Base-by-base conservation (phyloP, 2,113 vertebrate genomes). In the Apodemus sylvaticus region DNA sequence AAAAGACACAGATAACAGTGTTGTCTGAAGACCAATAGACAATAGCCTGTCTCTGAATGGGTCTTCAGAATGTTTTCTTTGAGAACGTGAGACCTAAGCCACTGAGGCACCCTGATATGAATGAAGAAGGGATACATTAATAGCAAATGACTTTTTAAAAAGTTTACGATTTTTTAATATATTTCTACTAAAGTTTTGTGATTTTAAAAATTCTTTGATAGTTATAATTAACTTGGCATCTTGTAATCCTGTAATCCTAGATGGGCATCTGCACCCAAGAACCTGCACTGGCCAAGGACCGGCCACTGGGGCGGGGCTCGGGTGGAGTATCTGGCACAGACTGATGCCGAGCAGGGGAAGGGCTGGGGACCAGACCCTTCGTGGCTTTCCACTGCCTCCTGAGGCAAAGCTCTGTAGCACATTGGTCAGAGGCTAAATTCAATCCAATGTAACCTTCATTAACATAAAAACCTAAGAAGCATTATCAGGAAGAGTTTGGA, bases 401-500 rank as follows among this genome's bases (percentile, higher is more conserved):
- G 66, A 66, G 60, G 60, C 34, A 71, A 91, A 89, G 20, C 42
- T 74, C 73, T 81, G 66, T 19, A 86, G 73, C 39, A 82, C 39
- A 36, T 8, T 58, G 22, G 20, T 77, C 24, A 60, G 62, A 87
- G 62, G 36, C 22, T 39, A 89, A 90, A 64, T 95, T 93, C 42
- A 79, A 86, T 71, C 62, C 82, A 45, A 71, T 53, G 16, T 10
- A 60, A 76, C 31, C 77, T 89, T 55, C 60, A 55, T 93, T 73
- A 68, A 55, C 76, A 86, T 26, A 64, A 93, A 92, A 82, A 62
- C 26, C 76, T 45, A 13, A 68, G 78, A 78, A 78, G 89, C 11
- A 71, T 16, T 76, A 24, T 92, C 55, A 92, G 78, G 22, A 89
- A 94, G 79, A 85, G n/a, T 88, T 42, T n/a, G 48, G 86, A 79